Percentiles rank a stretch among this genome's conserved stretches.
phyloP scores from a whole-genome alignment of 2,888 invertebrate genomes.

The Erpobdella octoculata region DNA sequence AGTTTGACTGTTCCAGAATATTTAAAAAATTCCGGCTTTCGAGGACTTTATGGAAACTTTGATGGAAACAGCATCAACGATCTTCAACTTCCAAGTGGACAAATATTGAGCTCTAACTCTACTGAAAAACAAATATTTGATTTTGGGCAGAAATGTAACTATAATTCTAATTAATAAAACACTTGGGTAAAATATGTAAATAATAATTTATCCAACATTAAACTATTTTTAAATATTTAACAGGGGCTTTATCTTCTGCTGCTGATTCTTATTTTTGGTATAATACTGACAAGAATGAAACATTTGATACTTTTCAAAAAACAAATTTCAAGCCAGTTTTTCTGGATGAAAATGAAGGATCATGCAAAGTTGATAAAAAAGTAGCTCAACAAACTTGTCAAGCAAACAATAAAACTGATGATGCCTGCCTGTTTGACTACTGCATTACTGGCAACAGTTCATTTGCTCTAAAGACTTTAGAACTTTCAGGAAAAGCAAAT shows the following conservation, averaged over 20 bases:
- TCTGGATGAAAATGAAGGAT: not conserved
- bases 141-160: slow-evolving; percentile 24
- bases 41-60: slow-evolving; percentile 23
- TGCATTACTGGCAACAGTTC: slow-evolving; percentile 9
- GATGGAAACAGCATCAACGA: slow-evolving; percentile 28
- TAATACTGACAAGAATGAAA: slow-evolving; percentile 16
- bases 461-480: not conserved
- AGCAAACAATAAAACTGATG: not conserved
- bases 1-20: slow-evolving; percentile 4
- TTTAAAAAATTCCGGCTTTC: not conserved
- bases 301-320: slow-evolving; percentile 3
- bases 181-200: not conserved
- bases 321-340: slow-evolving; percentile 15
- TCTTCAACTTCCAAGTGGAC: slow-evolving; percentile 6
- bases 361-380: not conserved
- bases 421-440: slow-evolving; percentile 8
- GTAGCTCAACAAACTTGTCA: not conserved
- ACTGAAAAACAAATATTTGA: slow-evolving; percentile 26
- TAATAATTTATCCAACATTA: not conserved
- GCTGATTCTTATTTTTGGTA: slow-evolving; percentile 20
- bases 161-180: too few species aligned
- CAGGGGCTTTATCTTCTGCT: slow-evolving; percentile 11
- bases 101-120: not conserved
- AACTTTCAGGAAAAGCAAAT: not conserved
- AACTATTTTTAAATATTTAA: too few species aligned